Evolutionary conservation across 1,140 invertebrate species (phyloP).

Genomic region (Drosophila mojavensis): DNA sequence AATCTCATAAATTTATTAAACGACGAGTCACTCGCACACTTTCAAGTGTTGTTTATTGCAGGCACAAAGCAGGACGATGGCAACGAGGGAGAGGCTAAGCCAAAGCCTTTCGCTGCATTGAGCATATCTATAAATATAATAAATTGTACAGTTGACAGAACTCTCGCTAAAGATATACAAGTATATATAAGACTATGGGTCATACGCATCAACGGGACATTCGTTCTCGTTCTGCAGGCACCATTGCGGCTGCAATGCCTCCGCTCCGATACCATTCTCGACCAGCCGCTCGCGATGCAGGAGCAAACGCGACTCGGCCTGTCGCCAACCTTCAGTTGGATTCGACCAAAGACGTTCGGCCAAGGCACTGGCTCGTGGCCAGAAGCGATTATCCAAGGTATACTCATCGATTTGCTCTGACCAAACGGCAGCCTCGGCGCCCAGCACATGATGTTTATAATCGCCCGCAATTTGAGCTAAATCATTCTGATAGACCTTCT

Average conservation of each 20-base stretch:
- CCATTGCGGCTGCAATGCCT: conserved; percentile 91
- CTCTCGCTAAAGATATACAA: conserved; percentile 10
- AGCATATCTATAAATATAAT: conserved; percentile 51
- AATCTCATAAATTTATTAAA: conserved; percentile 73
- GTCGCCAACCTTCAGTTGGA: conserved; percentile 86
- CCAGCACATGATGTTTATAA: conserved; percentile 86
- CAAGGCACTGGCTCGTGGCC: conserved; percentile 91
- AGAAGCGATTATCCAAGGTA: conserved; percentile 88
- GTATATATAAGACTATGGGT: conserved; percentile 35
- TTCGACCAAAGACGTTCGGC: conserved; percentile 93
- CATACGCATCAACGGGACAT: conserved; percentile 85
- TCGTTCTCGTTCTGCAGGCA: conserved; percentile 91
- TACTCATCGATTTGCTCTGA: conserved; percentile 90
- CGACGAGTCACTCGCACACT: conserved; percentile 57
- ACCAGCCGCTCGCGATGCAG: conserved; percentile 89
- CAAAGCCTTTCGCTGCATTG: conserved; percentile 11
- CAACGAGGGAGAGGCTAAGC: conserved; percentile 20
- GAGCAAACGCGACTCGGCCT: conserved; percentile 89
- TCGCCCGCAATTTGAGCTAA: conserved; percentile 86
- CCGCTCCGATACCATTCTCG: conserved; percentile 87
- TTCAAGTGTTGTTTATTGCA: conserved; percentile 58
- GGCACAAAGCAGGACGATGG: conserved; percentile 28
- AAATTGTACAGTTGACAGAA: conserved; percentile 30
- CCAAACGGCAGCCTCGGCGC: conserved; percentile 92
- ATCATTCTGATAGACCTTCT: conserved; percentile 92